Conservation (phyloP, 2,113 vertebrate genomes). For the Clinocottus analis region DNA sequence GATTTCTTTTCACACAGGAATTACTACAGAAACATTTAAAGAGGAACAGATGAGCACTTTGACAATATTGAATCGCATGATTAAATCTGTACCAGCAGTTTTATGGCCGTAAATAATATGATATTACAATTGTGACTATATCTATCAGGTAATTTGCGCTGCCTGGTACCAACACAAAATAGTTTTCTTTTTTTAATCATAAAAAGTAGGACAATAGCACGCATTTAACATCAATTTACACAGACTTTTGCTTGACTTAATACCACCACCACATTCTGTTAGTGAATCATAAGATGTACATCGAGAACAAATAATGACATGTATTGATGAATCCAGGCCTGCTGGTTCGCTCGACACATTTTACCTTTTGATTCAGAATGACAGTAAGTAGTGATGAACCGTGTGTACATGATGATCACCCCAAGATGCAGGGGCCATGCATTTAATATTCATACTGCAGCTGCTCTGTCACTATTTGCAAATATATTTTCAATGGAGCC, state of each 20-base stretch:
- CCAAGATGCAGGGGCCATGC: background rate
- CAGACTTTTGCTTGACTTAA: slow-evolving; percentile 49
- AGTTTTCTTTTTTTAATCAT: slow-evolving; percentile 50
- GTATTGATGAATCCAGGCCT: slow-evolving; percentile 43
- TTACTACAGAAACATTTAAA: slow-evolving; percentile 48
- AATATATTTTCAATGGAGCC: slow-evolving; percentile 15
- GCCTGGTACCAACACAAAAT: slow-evolving; percentile 43
- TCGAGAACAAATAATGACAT: slow-evolving; percentile 37
- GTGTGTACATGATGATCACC: background rate
- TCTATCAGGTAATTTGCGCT: background rate
- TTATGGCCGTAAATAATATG: slow-evolving; percentile 42
- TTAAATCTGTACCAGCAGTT: slow-evolving; percentile 11
- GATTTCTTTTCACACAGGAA: slow-evolving; percentile 38
- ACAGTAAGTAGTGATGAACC: background rate
- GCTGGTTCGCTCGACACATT: slow-evolving; percentile 45
- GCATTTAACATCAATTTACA: slow-evolving; percentile 50
- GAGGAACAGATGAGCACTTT: slow-evolving; percentile 34
- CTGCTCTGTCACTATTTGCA: background rate
- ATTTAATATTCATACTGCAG: slow-evolving; percentile 1
- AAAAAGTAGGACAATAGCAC: slow-evolving; percentile 42
- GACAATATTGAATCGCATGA: slow-evolving; percentile 38
- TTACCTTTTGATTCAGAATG: slow-evolving; percentile 3
- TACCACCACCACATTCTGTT: slow-evolving; percentile 63
- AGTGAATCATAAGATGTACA: slow-evolving; percentile 48
- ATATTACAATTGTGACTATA: slow-evolving; percentile 16